phyloP scores from a whole-genome alignment of 2,888 invertebrate species.

The Microctonus hyperodae region DNA sequence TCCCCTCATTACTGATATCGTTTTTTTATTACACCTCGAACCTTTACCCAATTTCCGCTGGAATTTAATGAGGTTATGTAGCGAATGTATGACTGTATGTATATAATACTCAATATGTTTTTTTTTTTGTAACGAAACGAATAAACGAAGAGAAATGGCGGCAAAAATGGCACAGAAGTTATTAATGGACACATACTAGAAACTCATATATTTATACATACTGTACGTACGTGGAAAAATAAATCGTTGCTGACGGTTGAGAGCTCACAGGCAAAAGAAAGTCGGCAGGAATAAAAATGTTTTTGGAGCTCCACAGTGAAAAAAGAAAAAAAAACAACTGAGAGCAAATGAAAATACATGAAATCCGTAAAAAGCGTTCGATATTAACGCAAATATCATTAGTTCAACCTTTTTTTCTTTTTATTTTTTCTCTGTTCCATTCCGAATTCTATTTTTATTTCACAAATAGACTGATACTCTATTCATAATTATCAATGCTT shows the following conservation, averaged over 20 bases:
- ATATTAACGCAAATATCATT: not conserved
- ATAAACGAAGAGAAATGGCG: slow-evolving; percentile 28
- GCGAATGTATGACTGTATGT: not conserved
- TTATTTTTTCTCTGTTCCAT: not conserved
- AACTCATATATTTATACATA: slow-evolving; percentile 19
- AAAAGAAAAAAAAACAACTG: not conserved
- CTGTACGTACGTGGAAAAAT: slow-evolving; percentile 19
- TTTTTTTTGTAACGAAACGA: slow-evolving; percentile 12
- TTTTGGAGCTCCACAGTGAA: not conserved
- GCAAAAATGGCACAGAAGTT: slow-evolving; percentile 24
- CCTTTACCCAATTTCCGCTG: no score
- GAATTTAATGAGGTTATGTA: not conserved
- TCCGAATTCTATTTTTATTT: not conserved
- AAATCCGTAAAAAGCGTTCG: not conserved
- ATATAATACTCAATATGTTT: slow-evolving; percentile 6
- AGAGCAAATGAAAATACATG: slow-evolving; percentile 2
- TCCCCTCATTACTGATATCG: not conserved
- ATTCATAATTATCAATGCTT: not conserved
- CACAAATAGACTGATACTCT: not conserved
- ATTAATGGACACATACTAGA: slow-evolving; percentile 27
- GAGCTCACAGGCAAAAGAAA: not conserved
- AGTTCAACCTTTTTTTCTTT: not conserved
- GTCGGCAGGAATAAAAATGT: not conserved
- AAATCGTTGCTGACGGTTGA: not conserved
- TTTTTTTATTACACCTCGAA: no score